phyloP scores from a whole-genome alignment of 2,113 vertebrate genomes.

The Alethe diademata region DNA sequence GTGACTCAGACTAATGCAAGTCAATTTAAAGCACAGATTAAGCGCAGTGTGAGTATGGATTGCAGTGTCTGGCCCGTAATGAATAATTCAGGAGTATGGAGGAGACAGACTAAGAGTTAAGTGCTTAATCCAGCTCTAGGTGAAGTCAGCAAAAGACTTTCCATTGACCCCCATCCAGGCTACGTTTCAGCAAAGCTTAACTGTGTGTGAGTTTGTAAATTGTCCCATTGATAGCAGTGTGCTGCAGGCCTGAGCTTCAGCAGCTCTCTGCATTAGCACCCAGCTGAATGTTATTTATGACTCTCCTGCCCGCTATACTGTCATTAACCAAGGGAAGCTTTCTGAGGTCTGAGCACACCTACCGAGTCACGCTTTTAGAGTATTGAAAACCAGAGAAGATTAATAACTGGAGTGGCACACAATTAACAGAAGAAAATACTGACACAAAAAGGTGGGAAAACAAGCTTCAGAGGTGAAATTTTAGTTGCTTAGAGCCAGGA shows the following conservation, averaged over 20 bases:
- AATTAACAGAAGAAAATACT: neutral
- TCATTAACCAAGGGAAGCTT: neutral
- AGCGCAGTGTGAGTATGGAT: neutral
- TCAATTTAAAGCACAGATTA: slow-evolving; percentile 42
- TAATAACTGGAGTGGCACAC: neutral
- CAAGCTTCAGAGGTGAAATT: neutral
- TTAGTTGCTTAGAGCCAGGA: neutral
- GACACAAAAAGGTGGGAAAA: neutral
- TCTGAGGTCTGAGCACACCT: neutral
- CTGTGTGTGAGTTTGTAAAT: neutral
- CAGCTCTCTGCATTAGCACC: neutral
- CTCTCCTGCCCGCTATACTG: neutral
- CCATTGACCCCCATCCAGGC: neutral
- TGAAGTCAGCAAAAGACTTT: neutral
- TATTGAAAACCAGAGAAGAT: neutral
- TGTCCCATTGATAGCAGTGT: neutral
- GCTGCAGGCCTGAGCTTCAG: neutral
- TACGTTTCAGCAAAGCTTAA: neutral
- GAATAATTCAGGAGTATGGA: slow-evolving; percentile 35
- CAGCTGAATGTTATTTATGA: neutral
- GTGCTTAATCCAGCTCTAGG: neutral
- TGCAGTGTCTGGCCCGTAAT: neutral
- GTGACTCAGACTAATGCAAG: slow-evolving; percentile 35
- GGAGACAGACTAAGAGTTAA: neutral
- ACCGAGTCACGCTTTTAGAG: neutral